Conservation (phyloP, 53 echinoderm and acorn worm genomes). For the Zoroaster sp. region DNA sequence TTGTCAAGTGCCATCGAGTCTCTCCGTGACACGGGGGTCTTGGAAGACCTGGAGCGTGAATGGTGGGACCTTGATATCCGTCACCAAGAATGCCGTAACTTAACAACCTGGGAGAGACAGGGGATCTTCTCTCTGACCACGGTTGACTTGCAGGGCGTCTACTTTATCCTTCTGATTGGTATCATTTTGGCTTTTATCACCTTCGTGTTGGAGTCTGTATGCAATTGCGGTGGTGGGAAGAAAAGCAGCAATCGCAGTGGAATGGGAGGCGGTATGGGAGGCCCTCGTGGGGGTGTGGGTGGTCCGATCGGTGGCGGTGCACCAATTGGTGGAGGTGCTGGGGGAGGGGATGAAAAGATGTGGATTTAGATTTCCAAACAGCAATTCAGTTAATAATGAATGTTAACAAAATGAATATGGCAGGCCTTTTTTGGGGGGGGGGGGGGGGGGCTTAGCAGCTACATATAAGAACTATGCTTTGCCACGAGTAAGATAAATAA, state of each 20-base stretch:
- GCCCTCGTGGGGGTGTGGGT: neutral
- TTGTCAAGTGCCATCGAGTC: slow-evolving; percentile 91
- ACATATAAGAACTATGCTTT: no score
- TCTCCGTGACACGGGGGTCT: slow-evolving; percentile 86
- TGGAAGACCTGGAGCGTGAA: slow-evolving; percentile 87
- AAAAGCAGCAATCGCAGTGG: slow-evolving; percentile 10
- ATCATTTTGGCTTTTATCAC: slow-evolving; percentile 61
- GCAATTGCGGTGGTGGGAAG: slow-evolving; percentile 23
- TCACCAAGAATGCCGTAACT: slow-evolving; percentile 65
- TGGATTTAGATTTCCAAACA: slow-evolving; percentile 47
- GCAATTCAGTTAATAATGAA: neutral
- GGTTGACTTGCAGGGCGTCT: slow-evolving; percentile 86
- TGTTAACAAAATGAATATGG: slow-evolving; percentile 36
- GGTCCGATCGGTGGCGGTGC: neutral
- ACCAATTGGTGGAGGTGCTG: slow-evolving; percentile 4
- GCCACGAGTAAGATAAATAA: no score
- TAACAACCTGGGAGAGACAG: slow-evolving; percentile 92
- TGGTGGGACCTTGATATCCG: slow-evolving; percentile 89
- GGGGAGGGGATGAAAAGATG: slow-evolving; percentile 64
- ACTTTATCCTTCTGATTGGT: slow-evolving; percentile 82
- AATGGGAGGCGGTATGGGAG: slow-evolving; percentile 40
- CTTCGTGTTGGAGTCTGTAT: slow-evolving; percentile 75
- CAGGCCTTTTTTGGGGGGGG: no score
- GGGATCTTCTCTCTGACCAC: slow-evolving; percentile 89
- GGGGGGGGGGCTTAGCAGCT: no score